A percentile compares a stretch with the other conserved stretches of the same genome.
phyloP scores from a whole-genome alignment of 2,888 invertebrate species.

The Oithona nana region DNA sequence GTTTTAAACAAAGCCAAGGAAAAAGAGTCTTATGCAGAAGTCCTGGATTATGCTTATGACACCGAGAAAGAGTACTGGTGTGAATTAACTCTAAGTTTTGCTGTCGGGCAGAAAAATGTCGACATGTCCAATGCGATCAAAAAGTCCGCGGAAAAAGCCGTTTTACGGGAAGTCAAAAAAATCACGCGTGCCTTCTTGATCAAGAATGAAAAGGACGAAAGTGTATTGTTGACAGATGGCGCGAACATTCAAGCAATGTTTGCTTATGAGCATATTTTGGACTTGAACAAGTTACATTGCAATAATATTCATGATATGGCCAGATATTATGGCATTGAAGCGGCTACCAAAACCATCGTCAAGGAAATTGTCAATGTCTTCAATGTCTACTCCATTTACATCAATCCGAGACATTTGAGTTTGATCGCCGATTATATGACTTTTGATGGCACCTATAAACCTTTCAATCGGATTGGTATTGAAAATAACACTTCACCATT shows the following conservation, averaged over 20 bases:
- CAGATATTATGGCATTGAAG: conserved; percentile 83
- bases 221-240: conserved; percentile 77
- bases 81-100: conserved; percentile 47
- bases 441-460: conserved; percentile 65
- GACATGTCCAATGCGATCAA: conserved; percentile 55
- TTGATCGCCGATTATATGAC: conserved; percentile 97
- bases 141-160: conserved; percentile 45
- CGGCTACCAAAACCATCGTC: conserved; percentile 70
- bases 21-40: too few relatives aligned
- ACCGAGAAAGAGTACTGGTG: conserved; percentile 60
- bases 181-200: conserved; percentile 71
- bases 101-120: conserved; percentile 40
- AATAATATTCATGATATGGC: conserved; percentile 88
- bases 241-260: conserved; percentile 72
- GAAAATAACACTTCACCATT: conserved; percentile 73
- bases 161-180: conserved; percentile 56
- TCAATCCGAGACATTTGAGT: conserved; percentile 50
- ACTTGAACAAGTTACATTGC: conserved; percentile 63
- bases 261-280: conserved; percentile 52
- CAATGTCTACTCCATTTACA: conserved; percentile 79
- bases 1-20: too few relatives aligned
- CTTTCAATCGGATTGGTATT: conserved; percentile 79
- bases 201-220: conserved; percentile 26
- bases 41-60: conserved; percentile 53
- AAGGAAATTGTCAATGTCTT: conserved; percentile 92